Conservation (phyloP, 2,797 vertebrate species). For the Micropoecilia bifurca region DNA sequence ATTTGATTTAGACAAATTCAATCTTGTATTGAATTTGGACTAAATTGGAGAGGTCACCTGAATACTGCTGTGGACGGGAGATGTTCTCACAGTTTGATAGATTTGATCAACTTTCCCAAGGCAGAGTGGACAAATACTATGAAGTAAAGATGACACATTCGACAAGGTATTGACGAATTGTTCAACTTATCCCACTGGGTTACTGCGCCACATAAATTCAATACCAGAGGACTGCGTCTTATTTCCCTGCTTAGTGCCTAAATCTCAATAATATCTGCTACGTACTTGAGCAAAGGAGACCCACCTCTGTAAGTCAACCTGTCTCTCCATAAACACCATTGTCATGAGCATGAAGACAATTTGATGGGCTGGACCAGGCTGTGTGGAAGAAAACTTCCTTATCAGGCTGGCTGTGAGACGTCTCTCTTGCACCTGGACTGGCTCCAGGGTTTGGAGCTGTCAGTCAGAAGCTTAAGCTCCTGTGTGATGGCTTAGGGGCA, state of each 20-base stretch:
- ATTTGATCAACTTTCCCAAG: neutral
- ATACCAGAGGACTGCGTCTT: neutral
- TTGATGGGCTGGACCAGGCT: slow-evolving; percentile 21
- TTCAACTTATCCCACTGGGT: too few species aligned
- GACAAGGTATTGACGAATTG: neutral
- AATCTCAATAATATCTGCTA: slow-evolving; percentile 7
- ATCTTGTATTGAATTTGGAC: neutral
- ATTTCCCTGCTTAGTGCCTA: neutral
- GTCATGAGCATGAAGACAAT: slow-evolving; percentile 41
- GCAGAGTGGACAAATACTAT: neutral
- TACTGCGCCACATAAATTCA: neutral
- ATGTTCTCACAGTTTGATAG: neutral
- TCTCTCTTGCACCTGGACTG: slow-evolving; percentile 68
- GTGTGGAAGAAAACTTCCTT: slow-evolving; percentile 37
- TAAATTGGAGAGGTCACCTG: neutral
- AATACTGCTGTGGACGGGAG: neutral
- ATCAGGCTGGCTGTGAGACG: slow-evolving; percentile 40
- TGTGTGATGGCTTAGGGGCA: slow-evolving; percentile 60
- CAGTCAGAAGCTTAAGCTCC: slow-evolving; percentile 71
- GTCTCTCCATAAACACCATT: slow-evolving; percentile 37
- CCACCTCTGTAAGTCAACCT: slow-evolving; percentile 40
- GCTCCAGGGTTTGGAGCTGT: slow-evolving; percentile 70
- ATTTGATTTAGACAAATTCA: neutral
- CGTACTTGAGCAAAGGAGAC: slow-evolving; percentile 7
- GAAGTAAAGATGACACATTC: neutral